Percentiles rank a stretch among this genome's conserved stretches.
Evolutionary conservation across 2,888 invertebrate genomes (phyloP).

Genomic region (Seira sanloemensis): DNA sequence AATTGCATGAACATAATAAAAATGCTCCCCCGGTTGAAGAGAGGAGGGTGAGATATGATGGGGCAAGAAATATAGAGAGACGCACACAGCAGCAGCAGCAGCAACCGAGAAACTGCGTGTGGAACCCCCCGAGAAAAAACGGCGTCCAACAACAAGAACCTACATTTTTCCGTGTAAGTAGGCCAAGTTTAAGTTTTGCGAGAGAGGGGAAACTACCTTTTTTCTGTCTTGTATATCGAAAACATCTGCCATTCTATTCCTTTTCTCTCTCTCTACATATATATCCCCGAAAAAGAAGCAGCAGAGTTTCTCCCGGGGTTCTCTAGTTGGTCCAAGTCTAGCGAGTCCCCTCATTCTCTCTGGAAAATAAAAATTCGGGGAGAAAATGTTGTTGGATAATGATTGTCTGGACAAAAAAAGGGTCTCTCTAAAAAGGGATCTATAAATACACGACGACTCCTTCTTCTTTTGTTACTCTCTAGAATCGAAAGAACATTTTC

Average conservation of each 20-base stretch:
- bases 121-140: not conserved
- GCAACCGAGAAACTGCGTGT: not conserved
- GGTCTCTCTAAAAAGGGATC: not conserved
- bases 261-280: not conserved
- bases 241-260: not conserved
- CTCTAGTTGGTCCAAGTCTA: too few species aligned
- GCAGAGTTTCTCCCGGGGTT: not conserved
- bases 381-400: too few species aligned
- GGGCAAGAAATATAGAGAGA: not conserved
- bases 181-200: constrained; percentile 31
- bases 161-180: not conserved
- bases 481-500: not conserved
- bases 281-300: constrained; percentile 7
- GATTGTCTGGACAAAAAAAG: not conserved
- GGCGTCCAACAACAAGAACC: not conserved
- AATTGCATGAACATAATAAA: not conserved
- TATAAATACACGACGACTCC: not conserved
- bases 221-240: not conserved
- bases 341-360: too few species aligned
- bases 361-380: too few species aligned
- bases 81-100: not conserved
- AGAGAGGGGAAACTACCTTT: not conserved
- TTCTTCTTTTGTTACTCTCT: not conserved
- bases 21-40: not conserved
- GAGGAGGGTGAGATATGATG: not conserved